Percentiles rank a stretch among this genome's conserved stretches.
These are phyloP conservation scores for Villa cingulata DNA, from an alignment of 2,888 invertebrate species.

Conservation along the genomic window DNA sequence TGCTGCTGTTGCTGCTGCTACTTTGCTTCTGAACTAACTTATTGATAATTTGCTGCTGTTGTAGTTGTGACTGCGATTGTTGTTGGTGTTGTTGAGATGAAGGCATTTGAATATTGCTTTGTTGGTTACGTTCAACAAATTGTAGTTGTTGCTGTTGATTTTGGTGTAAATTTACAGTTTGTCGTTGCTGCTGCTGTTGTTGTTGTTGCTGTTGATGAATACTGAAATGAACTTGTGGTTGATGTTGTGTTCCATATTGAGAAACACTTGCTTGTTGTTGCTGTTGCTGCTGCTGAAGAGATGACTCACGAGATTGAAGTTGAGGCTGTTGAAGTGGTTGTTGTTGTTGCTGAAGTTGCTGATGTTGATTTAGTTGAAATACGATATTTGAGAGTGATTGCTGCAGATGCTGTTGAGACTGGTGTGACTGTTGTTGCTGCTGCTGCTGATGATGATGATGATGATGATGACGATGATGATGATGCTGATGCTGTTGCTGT, in stretches of 20 bases:
- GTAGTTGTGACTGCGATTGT: slow-evolving; percentile 7
- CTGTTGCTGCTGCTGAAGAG: slow-evolving; percentile 20
- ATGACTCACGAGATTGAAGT: slow-evolving; percentile 3
- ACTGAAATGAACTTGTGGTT: slow-evolving; percentile 11
- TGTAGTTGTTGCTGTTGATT: slow-evolving; percentile 10
- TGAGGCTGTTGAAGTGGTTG: slow-evolving; percentile 8
- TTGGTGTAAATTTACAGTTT: not conserved
- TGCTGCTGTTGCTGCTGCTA: slow-evolving; percentile 11
- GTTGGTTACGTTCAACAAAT: slow-evolving; percentile 4
- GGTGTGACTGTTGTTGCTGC: slow-evolving; percentile 13
- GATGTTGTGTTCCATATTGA: slow-evolving; percentile 10
- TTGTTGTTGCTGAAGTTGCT: slow-evolving; percentile 19
- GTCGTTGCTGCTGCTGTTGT: not conserved
- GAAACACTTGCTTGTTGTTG: slow-evolving; percentile 6
- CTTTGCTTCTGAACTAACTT: slow-evolving; percentile 8
- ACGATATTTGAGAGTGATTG: slow-evolving; percentile 16
- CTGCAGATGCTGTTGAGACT: too few relatives aligned
- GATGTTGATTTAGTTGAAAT: slow-evolving; percentile 17
- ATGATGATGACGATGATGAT: slow-evolving; percentile 13
- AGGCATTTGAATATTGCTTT: slow-evolving; percentile 10
- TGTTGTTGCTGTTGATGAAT: slow-evolving; percentile 9
- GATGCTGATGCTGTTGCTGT: slow-evolving; percentile 14
- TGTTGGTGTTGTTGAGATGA: not conserved
- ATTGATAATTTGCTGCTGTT: slow-evolving; percentile 6
- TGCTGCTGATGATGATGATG: slow-evolving; percentile 14